A percentile compares a stretch with the other conserved stretches of the same genome.
These are phyloP conservation scores for Mamestra configurata DNA, from an alignment of 1,140 invertebrate genomes.

Conservation along the genomic window DNA sequence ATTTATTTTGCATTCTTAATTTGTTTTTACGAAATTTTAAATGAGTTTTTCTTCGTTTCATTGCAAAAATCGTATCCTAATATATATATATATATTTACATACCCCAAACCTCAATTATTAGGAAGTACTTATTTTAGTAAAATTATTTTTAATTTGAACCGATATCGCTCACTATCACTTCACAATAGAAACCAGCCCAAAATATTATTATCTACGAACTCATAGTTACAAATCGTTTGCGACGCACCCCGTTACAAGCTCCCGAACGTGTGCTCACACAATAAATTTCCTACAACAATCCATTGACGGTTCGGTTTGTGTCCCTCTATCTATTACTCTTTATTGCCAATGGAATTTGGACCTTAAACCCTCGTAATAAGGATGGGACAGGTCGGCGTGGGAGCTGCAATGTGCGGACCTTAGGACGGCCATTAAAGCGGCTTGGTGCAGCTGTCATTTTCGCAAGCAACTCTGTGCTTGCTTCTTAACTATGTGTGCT, in stretches of 20 bases:
- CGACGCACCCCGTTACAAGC: conserved; percentile 22
- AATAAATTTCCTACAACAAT: conserved; percentile 57
- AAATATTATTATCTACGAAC: conserved; percentile 11
- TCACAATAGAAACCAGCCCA: no score
- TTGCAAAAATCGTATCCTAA: no score
- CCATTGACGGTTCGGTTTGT: conserved; percentile 51
- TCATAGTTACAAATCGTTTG: conserved; percentile 35
- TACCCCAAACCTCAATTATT: no score
- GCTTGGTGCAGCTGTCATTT: conserved; percentile 71
- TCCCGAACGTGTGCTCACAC: conserved; percentile 41
- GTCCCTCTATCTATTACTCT: conserved; percentile 50
- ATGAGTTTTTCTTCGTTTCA: no score
- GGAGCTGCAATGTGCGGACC: conserved; percentile 49
- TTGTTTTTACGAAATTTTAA: no score
- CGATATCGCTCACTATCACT: no score
- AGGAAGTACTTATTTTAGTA: no score
- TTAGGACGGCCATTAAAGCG: conserved; percentile 66
- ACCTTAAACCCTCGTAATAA: conserved; percentile 47
- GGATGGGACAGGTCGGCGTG: conserved; percentile 34
- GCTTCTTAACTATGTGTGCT: conserved; percentile 13
- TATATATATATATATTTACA: no score
- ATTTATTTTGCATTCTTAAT: no score
- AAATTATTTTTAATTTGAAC: no score
- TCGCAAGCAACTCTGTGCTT: conserved; percentile 57
- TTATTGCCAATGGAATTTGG: conserved; percentile 5